Base-by-base conservation (phyloP, 2,113 vertebrate genomes). In the Polypterus senegalus region DNA sequence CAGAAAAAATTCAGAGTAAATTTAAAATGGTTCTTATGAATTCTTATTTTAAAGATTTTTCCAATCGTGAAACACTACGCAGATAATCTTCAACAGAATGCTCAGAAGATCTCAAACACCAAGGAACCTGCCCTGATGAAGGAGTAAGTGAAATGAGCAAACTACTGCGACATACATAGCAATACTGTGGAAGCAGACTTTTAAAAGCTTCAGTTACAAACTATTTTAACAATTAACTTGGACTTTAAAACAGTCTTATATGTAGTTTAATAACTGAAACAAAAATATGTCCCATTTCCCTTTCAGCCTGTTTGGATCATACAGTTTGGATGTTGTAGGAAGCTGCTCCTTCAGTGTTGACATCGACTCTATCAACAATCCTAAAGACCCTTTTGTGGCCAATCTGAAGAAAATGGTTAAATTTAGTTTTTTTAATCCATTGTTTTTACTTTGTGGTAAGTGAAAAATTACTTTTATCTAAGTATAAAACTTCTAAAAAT, bases 271-370 rank as follows among this genome's bases (percentile, higher is more conserved):
- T n/a, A 6, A n/a, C 7, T 2, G 4, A 3, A 9, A 6, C 11
- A 2, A 9, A 6, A 6, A 7, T 54, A 46, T 54, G 10, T 49
- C 43, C 54, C 9, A 45, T 66, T 57, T 70, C 47, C 48, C 11
- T 48, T 48, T 3, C 49, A 85, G 82, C 7, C 70, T 69, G 48
- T 69, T 83, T 67, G 82, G 75, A 54, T 54, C 82, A 2, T 85
- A 79, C 69, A 77, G 83, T 55, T 81, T 88, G 85, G 89, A 90
- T 52, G 75, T 88, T 6, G 76, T 87, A 3, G 58, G 85, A 73
- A 90, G 88, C 70, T 81, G 77, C 1, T 76, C 88, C 4, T 89
- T 90, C 76, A 81, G 83, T 27, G 76, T 91, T 27, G 79, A 88
- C 69, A 57, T 87, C 0, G 83, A 90, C 69, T 87, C 86, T 5